Conservation (phyloP, 2,888 invertebrate species). For the Tachina grossa region DNA sequence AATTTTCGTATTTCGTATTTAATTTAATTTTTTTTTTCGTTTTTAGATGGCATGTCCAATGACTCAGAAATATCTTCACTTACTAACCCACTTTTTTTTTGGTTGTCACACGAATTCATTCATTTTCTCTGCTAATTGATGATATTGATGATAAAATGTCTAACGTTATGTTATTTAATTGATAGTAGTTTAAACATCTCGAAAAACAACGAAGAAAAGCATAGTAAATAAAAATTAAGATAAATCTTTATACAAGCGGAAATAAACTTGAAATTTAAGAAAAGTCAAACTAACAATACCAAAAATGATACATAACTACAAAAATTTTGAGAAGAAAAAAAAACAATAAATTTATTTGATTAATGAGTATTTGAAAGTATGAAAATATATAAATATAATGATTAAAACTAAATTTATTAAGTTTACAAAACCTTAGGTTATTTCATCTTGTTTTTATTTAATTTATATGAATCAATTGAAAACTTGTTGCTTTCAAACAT, state of each 20-base stretch:
- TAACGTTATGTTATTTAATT: too few relatives aligned
- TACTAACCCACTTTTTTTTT: too few relatives aligned
- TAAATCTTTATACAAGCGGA: conserved; percentile 36
- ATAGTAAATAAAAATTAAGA: not conserved
- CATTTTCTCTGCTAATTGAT: too few relatives aligned
- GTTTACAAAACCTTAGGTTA: not conserved
- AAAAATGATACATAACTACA: not conserved
- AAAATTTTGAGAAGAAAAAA: not conserved
- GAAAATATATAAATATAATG: not conserved
- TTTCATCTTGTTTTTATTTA: not conserved
- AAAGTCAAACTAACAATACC: not conserved
- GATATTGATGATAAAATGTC: too few relatives aligned
- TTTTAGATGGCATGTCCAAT: too few relatives aligned
- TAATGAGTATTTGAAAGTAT: conserved; percentile 30
- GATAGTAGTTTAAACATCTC: too few relatives aligned
- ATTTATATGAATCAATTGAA: not conserved
- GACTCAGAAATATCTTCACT: too few relatives aligned
- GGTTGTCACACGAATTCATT: too few relatives aligned
- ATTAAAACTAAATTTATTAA: not conserved
- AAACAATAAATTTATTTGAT: conserved; percentile 44
- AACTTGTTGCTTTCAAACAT: not conserved
- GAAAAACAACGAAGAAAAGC: not conserved
- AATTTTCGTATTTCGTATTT: too few relatives aligned
- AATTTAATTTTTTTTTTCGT: too few relatives aligned
- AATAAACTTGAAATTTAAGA: conserved; percentile 43